Conservation (phyloP, 2,113 vertebrate species). For the Cryptomyrus ogoouensis region DNA sequence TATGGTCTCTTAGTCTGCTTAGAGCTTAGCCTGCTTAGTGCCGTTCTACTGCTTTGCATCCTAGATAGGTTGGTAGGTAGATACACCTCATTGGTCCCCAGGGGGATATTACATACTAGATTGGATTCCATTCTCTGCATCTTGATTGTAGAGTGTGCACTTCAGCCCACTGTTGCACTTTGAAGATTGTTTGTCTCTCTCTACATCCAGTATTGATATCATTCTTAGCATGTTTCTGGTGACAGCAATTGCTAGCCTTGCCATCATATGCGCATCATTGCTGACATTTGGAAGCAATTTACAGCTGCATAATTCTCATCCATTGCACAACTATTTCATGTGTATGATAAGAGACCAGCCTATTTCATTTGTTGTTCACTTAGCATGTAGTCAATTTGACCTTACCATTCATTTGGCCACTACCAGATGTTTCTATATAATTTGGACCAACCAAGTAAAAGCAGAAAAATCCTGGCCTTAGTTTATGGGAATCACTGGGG, state of each 20-base stretch:
- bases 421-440: background rate
- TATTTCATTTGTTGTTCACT: background rate
- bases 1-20: background rate
- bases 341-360: background rate
- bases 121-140: background rate
- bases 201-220: background rate
- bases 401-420: background rate
- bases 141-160: background rate
- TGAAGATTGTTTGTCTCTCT: background rate
- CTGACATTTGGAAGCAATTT: slow-evolving; percentile 3
- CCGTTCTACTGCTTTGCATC: background rate
- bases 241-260: background rate
- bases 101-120: background rate
- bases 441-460: background rate
- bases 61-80: background rate
- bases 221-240: background rate
- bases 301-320: background rate
- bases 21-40: background rate
- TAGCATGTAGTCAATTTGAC: background rate
- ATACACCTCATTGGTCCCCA: background rate
- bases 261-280: background rate
- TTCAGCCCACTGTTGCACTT: background rate
- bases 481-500: background rate
- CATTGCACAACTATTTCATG: background rate
- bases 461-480: background rate